phyloP scores from a whole-genome alignment of 2,797 vertebrate species.

The Cossypha polioptera region DNA sequence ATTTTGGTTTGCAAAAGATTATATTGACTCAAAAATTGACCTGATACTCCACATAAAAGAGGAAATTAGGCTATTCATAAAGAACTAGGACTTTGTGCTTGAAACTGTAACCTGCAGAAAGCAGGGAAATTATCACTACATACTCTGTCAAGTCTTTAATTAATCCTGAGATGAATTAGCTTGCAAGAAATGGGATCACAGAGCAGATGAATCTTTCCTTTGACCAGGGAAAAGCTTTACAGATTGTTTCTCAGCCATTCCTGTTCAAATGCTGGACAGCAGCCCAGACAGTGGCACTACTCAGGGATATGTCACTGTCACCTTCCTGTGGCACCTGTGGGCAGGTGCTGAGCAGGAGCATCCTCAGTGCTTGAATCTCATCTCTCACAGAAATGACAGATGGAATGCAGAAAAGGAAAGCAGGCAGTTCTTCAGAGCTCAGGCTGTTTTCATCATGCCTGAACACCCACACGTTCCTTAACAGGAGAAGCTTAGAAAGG shows the following conservation, averaged over 20 bases:
- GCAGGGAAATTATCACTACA: not conserved
- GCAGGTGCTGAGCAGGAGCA: not conserved
- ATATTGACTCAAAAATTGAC: not conserved
- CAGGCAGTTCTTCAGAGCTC: not conserved
- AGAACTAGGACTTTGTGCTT: not conserved
- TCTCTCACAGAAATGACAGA: not conserved
- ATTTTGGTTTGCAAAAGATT: not conserved
- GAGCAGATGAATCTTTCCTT: not conserved
- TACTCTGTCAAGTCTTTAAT: not conserved
- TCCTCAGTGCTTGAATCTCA: not conserved
- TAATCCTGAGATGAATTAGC: not conserved
- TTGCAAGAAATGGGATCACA: not conserved
- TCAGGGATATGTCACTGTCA: fast-evolving
- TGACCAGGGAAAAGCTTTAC: not conserved
- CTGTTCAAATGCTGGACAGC: not conserved
- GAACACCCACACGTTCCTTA: not conserved
- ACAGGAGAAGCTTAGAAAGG: not conserved
- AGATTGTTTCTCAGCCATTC: not conserved
- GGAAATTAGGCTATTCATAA: not conserved
- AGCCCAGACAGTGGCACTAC: not conserved
- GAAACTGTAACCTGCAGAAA: not conserved
- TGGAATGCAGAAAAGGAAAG: not conserved
- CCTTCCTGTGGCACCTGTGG: not conserved
- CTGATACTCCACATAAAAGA: not conserved
- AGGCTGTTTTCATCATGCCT: not conserved